Percentiles rank a stretch among this genome's conserved stretches.
phyloP scores from a whole-genome alignment of 2,888 invertebrate species.

The Thereva nobilitata region DNA sequence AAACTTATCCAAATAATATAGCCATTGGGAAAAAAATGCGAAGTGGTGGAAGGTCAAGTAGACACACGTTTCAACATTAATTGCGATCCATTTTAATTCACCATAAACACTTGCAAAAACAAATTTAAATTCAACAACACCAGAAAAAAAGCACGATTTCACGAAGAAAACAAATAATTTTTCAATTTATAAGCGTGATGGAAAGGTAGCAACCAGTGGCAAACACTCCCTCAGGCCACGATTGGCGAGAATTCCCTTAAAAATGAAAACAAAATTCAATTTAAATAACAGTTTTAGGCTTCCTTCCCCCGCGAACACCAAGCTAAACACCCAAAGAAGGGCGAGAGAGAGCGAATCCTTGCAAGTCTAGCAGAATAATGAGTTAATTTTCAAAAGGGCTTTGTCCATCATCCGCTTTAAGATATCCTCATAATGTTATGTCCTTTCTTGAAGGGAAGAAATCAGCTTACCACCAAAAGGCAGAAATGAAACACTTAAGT shows the following conservation, averaged over 20 bases:
- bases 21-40: no score
- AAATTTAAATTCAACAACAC: not conserved
- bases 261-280: conserved; percentile 33
- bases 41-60: no score
- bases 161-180: no score
- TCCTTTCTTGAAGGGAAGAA: conserved; percentile 12
- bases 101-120: no score
- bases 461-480: conserved; percentile 18
- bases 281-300: conserved; percentile 26
- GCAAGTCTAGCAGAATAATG: conserved; percentile 17
- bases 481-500: conserved; percentile 17
- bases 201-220: conserved; percentile 29
- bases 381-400: conserved; percentile 22
- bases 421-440: not conserved
- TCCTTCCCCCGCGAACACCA: not conserved
- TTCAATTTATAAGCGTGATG: conserved; percentile 7
- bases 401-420: conserved; percentile 24
- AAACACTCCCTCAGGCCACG: not conserved
- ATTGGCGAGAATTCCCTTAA: conserved; percentile 21
- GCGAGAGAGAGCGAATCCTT: conserved; percentile 12
- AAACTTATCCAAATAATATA: no score
- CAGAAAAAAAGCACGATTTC: conserved; percentile 24
- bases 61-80: no score
- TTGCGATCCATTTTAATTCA: no score
- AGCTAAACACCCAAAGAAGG: no score